A percentile compares a stretch with the other conserved stretches of the same genome.
Conservation (phyloP, 2,888 invertebrate genomes). For the Rhogogaster chlorosoma region DNA sequence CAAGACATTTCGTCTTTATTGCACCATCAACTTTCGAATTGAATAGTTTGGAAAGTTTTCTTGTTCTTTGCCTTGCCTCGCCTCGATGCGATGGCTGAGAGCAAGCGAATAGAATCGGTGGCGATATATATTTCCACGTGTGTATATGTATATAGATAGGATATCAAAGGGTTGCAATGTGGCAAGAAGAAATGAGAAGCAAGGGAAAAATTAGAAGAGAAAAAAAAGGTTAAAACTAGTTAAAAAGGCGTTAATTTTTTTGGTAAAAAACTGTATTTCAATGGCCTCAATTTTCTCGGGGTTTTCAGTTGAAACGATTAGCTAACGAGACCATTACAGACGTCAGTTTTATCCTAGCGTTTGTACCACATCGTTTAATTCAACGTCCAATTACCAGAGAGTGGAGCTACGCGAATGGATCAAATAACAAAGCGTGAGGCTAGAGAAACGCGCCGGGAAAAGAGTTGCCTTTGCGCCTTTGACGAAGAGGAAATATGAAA, state of each 20-base stretch:
- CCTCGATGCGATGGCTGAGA: neutral
- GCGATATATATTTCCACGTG: conserved; percentile 2
- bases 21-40: conserved; percentile 12
- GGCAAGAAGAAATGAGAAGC: neutral
- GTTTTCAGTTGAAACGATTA: neutral
- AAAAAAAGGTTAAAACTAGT: neutral
- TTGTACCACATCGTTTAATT: conserved; percentile 33
- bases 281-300: conserved; percentile 1
- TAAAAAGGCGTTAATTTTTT: neutral
- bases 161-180: neutral
- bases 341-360: conserved; percentile 22
- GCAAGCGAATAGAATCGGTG: neutral
- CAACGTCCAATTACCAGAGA: conserved; percentile 43
- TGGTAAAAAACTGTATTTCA: neutral
- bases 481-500: neutral
- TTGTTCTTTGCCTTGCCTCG: neutral
- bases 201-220: neutral
- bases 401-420: conserved; percentile 28
- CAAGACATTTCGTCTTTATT: neutral
- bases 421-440: conserved; percentile 19
- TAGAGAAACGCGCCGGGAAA: neutral
- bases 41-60: conserved; percentile 25
- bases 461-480: neutral
- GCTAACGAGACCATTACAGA: conserved; percentile 36
- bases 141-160: neutral